Evolutionary conservation across 2,888 invertebrate species (phyloP).

Genomic region (Fragum sueziense): DNA sequence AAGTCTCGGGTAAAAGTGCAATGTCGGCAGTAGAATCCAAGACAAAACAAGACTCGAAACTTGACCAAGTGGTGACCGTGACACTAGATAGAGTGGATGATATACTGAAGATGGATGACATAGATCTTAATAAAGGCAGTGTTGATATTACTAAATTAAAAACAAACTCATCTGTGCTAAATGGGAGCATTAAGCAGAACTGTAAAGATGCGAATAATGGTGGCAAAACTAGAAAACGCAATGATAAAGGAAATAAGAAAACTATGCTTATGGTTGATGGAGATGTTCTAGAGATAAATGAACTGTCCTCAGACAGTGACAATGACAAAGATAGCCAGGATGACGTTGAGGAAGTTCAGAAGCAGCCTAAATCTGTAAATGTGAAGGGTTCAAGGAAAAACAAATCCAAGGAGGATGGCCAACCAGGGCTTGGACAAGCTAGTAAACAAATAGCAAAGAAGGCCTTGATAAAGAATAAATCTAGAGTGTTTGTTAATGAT

Average conservation of each 20-base stretch:
- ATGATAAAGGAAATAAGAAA: not conserved
- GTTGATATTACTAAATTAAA: not conserved
- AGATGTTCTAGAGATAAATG: constrained; percentile 13
- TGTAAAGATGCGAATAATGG: not conserved
- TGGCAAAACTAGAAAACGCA: not conserved
- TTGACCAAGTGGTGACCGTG: not conserved
- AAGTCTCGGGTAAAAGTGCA: no score
- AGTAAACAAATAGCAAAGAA: not conserved
- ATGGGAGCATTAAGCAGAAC: not conserved
- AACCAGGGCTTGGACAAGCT: not conserved
- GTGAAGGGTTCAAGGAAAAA: not conserved
- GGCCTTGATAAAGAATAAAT: not conserved
- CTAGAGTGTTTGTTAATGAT: not conserved
- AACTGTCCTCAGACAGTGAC: not conserved
- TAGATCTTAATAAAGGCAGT: not conserved
- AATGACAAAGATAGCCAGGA: not conserved
- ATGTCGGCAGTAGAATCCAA: no score
- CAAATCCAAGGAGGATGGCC: not conserved
- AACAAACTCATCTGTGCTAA: not conserved
- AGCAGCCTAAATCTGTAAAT: not conserved
- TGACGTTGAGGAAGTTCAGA: not conserved
- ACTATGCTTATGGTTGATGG: not conserved
- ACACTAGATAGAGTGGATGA: not conserved
- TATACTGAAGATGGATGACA: not conserved
- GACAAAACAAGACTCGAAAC: no score